Conservation (phyloP, 2,113 vertebrate species). For the Epinephelus fuscoguttatus region DNA sequence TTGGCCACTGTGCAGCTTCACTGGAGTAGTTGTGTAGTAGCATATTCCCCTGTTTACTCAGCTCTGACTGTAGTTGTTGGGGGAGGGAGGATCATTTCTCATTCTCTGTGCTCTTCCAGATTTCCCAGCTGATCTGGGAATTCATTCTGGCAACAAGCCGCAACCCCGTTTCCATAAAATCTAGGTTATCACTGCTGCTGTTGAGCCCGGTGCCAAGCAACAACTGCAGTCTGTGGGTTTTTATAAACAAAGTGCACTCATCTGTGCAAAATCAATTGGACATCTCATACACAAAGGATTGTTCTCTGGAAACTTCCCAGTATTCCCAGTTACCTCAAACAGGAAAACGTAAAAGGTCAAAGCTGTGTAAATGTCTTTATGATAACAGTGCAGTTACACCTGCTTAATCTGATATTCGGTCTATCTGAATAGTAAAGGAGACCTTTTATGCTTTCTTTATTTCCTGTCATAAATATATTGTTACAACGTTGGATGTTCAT, state of each 20-base stretch:
- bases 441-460: too few species aligned
- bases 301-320: background rate
- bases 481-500: too few species aligned
- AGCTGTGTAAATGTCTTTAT: background rate
- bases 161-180: conserved; percentile 3
- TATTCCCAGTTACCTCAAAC: background rate
- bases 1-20: background rate
- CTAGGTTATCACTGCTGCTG: background rate
- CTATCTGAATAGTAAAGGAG: too few species aligned
- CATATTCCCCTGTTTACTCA: background rate
- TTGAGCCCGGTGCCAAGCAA: background rate
- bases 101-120: background rate
- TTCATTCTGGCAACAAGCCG: conserved; percentile 8
- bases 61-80: background rate
- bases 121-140: conserved; percentile 3
- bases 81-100: background rate
- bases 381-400: background rate
- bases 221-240: background rate
- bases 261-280: background rate
- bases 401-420: background rate
- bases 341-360: background rate
- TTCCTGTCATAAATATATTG: too few species aligned
- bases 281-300: background rate
- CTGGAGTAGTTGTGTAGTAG: background rate
- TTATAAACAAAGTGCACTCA: background rate